Base-by-base conservation (phyloP, 2,888 invertebrate species). In the Papilio elwesi region DNA sequence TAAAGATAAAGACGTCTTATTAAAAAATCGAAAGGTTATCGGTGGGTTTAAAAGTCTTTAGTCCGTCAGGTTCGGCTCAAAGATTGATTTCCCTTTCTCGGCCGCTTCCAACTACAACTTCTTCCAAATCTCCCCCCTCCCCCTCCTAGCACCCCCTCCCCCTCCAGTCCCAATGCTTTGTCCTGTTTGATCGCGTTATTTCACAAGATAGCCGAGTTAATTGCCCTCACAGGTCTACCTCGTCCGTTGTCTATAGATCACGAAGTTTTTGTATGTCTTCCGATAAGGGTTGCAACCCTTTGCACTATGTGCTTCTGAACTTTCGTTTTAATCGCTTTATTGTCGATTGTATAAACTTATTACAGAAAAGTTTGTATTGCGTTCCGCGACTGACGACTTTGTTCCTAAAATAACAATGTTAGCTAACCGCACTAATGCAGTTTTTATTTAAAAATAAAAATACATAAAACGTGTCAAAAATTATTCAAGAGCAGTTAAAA, bases 81-180 rank as follows among this genome's bases (percentile, higher is more conserved):
- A 90, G 91, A 92, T 92, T 91, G 92, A 92, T 92, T 91, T 82
- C 90, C 90, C 87, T 88, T 87, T 86, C 87, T 87, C 83, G 80
- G 82, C 81, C 55, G 49, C 36, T 70, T 80, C 83, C 80, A 84
- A 85, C 84, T 84, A 83, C 83, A 85, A 85, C 80, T 85, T 82
- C 80, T 78, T 77, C 81, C 70, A 68, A 67, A 70, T 73, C 71
- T n/a, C 62, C 47, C 70, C 68, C 74, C 76, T 74, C 77, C 74
- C 76, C 75, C 76, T 76, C 72, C 72, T 71, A 70, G 69, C 72
- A 71, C 76, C n/a, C 57, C 64, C 16, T 49, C 16, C 15, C 16
- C 8, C 15, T 16, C 71, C 79, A 59, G 67, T 71, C 72, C 72
- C 67, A 57, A 8, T 36, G 57, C 68, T 63, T 64, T 49, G 69